Conservation (phyloP, 92 coral and sea anemone genomes). For the Parazoanthus atlanticus region DNA sequence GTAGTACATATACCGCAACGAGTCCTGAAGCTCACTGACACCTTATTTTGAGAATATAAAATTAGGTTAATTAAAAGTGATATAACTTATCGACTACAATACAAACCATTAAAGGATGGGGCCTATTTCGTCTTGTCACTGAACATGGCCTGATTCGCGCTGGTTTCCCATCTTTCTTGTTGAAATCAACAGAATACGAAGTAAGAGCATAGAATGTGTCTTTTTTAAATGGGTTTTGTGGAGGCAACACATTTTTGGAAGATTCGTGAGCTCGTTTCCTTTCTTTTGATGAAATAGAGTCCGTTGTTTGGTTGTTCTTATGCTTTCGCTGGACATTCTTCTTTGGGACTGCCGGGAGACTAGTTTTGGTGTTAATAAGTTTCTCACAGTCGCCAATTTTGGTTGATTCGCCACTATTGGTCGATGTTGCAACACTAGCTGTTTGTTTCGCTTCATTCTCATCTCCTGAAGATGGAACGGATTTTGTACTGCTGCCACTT, state of each 20-base stretch:
- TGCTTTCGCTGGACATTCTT: conserved; percentile 12
- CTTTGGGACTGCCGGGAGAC: conserved; percentile 2
- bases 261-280: conserved; percentile 37
- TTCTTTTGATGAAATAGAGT: conserved; percentile 23
- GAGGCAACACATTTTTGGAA: conserved; percentile 34
- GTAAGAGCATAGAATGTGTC: conserved; percentile 43
- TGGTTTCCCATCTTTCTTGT: conserved; percentile 74
- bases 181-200: conserved; percentile 83
- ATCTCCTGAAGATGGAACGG: not conserved
- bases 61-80: not conserved
- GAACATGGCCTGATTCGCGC: conserved; percentile 78
- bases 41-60: too few relatives aligned
- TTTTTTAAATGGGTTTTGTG: conserved; percentile 14
- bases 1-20: too few relatives aligned
- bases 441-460: not conserved
- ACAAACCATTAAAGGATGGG: conserved; percentile 91
- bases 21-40: too few relatives aligned
- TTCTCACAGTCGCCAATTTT: not conserved
- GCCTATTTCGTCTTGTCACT: conserved; percentile 79
- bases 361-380: conserved; percentile 11
- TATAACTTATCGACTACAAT: not conserved
- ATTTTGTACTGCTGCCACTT: not conserved
- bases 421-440: not conserved
- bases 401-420: not conserved
- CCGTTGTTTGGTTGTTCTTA: not conserved